Conservation (phyloP, 2,888 invertebrate species). For the Spatulosminthurus flaviceps region DNA sequence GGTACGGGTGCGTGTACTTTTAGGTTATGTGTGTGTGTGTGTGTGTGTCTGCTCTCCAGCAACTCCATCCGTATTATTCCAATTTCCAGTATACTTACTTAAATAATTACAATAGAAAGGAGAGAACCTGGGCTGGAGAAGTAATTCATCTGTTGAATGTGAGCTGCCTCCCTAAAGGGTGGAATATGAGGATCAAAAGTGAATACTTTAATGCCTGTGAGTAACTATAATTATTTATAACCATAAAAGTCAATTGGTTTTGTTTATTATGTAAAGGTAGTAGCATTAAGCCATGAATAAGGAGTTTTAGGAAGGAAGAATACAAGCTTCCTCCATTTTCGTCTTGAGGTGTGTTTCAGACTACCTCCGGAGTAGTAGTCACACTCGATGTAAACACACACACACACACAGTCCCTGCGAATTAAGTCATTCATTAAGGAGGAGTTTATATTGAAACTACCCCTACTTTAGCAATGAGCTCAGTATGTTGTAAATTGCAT, state of each 20-base stretch:
- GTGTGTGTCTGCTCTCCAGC: too few relatives aligned
- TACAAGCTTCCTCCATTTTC: background rate
- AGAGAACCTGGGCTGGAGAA: background rate
- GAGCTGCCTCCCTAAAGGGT: background rate
- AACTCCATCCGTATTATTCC: background rate
- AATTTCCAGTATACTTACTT: constrained; percentile 3
- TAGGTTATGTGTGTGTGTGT: too few relatives aligned
- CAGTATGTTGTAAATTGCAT: too few relatives aligned
- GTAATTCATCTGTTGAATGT: constrained; percentile 10
- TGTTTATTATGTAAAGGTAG: background rate
- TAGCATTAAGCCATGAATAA: background rate
- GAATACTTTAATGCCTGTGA: constrained; percentile 14
- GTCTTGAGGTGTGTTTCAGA: background rate
- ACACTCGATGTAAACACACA: too few relatives aligned
- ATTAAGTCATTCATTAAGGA: background rate
- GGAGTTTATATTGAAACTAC: too few relatives aligned
- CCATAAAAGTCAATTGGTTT: constrained; percentile 18
- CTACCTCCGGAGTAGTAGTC: background rate
- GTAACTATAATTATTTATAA: background rate
- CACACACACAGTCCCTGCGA: background rate
- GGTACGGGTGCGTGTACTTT: too few relatives aligned
- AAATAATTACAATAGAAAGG: background rate
- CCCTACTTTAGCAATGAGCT: too few relatives aligned
- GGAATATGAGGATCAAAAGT: constrained; percentile 11
- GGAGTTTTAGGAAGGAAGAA: background rate